A percentile compares a stretch with the other conserved stretches of the same genome.
These are phyloP conservation scores for Taurulus bubalis DNA, from an alignment of 2,113 vertebrate genomes.

Conservation along the genomic window DNA sequence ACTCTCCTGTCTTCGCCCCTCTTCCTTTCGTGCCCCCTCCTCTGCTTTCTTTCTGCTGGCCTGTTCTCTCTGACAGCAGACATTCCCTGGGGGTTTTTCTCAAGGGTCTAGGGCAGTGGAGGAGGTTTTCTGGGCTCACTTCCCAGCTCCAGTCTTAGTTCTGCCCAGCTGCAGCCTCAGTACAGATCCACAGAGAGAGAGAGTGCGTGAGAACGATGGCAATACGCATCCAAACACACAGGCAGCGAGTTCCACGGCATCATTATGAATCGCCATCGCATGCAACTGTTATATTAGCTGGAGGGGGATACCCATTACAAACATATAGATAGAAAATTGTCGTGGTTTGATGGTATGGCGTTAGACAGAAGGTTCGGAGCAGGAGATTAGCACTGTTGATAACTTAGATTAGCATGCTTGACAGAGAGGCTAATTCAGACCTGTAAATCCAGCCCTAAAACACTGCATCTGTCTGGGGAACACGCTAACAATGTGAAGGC, in stretches of 20 bases:
- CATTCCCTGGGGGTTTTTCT: slow-evolving; percentile 75
- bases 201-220: slow-evolving; percentile 72
- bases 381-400: slow-evolving; percentile 66
- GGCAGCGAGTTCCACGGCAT: slow-evolving; percentile 58
- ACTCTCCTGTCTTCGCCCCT: slow-evolving; percentile 43
- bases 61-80: slow-evolving; percentile 73
- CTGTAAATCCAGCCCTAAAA: slow-evolving; percentile 67
- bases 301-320: slow-evolving; percentile 51
- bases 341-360: slow-evolving; percentile 51
- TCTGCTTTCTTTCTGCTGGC: slow-evolving; percentile 48
- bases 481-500: slow-evolving; percentile 67
- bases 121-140: slow-evolving; percentile 71
- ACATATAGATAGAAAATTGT: slow-evolving; percentile 66
- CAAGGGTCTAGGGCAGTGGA: slow-evolving; percentile 59
- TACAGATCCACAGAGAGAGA: slow-evolving; percentile 60
- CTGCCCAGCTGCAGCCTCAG: slow-evolving; percentile 75
- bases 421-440: slow-evolving; percentile 72
- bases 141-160: slow-evolving; percentile 70
- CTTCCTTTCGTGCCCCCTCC: slow-evolving; percentile 47
- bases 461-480: slow-evolving; percentile 54
- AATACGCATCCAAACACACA: slow-evolving; percentile 68
- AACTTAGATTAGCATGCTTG: slow-evolving; percentile 62
- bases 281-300: slow-evolving; percentile 68
- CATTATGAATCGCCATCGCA: slow-evolving; percentile 65
- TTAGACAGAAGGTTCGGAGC: slow-evolving; percentile 56